Evolutionary conservation across 2,113 vertebrate genomes (phyloP).

Genomic region (Xenus cinereus): DNA sequence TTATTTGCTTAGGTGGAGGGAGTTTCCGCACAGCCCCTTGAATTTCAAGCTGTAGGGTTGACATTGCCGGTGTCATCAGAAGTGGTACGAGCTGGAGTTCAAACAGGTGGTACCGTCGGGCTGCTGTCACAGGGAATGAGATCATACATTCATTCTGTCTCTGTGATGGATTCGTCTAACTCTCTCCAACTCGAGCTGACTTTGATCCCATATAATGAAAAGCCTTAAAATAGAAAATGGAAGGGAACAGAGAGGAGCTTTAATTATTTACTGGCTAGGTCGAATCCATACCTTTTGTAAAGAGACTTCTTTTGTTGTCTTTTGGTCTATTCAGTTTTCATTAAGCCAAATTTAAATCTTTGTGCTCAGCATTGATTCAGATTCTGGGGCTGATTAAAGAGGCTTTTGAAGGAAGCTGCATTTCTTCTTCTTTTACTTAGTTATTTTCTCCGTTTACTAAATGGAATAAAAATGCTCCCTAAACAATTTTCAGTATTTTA

Average conservation of each 20-base stretch:
- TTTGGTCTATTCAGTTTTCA: conserved; percentile 53
- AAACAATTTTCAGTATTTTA: background rate
- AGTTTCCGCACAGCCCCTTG: background rate
- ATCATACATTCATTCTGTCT: conserved; percentile 23
- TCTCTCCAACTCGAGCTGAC: conserved; percentile 46
- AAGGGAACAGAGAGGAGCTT: conserved; percentile 57
- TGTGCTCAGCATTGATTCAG: conserved; percentile 18
- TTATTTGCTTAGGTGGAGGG: background rate
- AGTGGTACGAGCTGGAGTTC: background rate
- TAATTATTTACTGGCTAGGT: conserved; percentile 57
- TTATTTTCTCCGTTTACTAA: conserved; percentile 4
- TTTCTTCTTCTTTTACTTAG: background rate
- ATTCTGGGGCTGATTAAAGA: conserved; percentile 31
- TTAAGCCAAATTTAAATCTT: conserved; percentile 51
- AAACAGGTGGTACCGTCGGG: conserved; percentile 7
- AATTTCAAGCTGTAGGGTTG: background rate
- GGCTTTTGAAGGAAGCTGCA: background rate
- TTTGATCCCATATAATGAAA: conserved; percentile 57
- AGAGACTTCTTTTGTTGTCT: conserved; percentile 40
- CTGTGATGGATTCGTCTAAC: conserved; percentile 27
- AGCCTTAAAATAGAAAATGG: conserved; percentile 51
- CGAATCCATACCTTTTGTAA: conserved; percentile 35
- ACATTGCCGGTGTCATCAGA: conserved; percentile 15
- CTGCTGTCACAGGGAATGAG: conserved; percentile 14
- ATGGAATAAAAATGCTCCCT: background rate